phyloP scores from a whole-genome alignment of 2,888 invertebrate genomes.

The Cerceris ruficornis region DNA sequence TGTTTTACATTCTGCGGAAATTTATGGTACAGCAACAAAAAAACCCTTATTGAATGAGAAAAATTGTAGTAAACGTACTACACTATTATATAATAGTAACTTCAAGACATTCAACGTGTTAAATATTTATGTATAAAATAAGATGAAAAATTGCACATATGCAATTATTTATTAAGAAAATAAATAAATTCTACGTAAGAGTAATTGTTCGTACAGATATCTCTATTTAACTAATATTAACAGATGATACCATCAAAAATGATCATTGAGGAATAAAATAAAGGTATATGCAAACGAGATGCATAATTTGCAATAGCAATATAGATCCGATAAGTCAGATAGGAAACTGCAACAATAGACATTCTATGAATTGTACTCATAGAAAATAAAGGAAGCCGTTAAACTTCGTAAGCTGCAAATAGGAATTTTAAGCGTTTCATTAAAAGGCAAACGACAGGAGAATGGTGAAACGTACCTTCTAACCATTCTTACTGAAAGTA shows the following conservation, averaged over 20 bases:
- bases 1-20: slow-evolving; percentile 26
- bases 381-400: slow-evolving; percentile 1
- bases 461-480: slow-evolving; percentile 9
- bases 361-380: background rate
- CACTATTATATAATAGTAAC: too few species aligned
- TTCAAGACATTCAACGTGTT: too few species aligned
- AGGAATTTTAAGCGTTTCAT: background rate
- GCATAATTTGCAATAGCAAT: background rate
- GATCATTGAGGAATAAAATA: background rate
- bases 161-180: too few species aligned
- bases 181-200: too few species aligned
- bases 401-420: slow-evolving; percentile 11
- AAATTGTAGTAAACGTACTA: background rate
- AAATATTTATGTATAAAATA: too few species aligned
- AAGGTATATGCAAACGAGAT: background rate
- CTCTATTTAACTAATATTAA: background rate
- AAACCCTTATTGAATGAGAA: slow-evolving; percentile 22
- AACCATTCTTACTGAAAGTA: slow-evolving; percentile 3
- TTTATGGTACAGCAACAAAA: slow-evolving; percentile 25
- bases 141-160: too few species aligned
- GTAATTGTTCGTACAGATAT: background rate
- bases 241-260: background rate
- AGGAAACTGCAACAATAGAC: background rate
- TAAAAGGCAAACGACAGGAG: slow-evolving; percentile 7
- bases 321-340: background rate